These are phyloP conservation scores for Mesoligia furuncula DNA, from an alignment of 2,888 invertebrate species.

Conservation along the genomic window DNA sequence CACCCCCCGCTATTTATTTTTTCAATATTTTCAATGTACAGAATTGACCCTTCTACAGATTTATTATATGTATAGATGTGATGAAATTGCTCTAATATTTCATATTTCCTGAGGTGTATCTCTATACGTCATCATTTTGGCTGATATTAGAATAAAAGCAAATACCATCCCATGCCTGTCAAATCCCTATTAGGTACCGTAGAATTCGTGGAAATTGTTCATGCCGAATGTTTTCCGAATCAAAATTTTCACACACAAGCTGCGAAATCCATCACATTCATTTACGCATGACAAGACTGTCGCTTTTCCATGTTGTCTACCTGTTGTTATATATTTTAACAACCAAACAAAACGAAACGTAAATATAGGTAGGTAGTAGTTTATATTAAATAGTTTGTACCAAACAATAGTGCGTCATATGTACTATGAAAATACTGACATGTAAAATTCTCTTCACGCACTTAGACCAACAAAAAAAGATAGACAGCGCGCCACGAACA, in stretches of 20 bases:
- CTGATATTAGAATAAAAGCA: neutral
- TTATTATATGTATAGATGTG: too few species aligned
- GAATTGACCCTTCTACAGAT: too few species aligned
- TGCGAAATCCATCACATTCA: slow-evolving; percentile 2
- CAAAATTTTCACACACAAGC: neutral
- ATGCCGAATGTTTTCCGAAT: neutral
- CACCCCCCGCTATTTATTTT: too few species aligned
- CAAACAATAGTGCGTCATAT: neutral
- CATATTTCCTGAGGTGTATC: neutral
- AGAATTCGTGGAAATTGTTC: slow-evolving; percentile 1
- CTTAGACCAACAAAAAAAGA: too few species aligned
- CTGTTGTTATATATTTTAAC: neutral
- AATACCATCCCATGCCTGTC: neutral
- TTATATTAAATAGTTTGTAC: neutral
- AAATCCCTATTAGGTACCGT: neutral
- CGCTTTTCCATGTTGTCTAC: neutral
- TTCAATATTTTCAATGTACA: too few species aligned
- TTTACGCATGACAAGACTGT: neutral
- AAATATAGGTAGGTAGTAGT: neutral
- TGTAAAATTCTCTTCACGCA: slow-evolving; percentile 16
- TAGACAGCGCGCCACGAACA: too few species aligned
- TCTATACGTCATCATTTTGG: neutral
- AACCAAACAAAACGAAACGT: neutral
- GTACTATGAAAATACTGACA: neutral
- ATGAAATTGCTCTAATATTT: too few species aligned